A percentile compares a stretch with the other conserved stretches of the same genome.
Conservation (phyloP, 2,888 invertebrate genomes). For the Conus canariensis region DNA sequence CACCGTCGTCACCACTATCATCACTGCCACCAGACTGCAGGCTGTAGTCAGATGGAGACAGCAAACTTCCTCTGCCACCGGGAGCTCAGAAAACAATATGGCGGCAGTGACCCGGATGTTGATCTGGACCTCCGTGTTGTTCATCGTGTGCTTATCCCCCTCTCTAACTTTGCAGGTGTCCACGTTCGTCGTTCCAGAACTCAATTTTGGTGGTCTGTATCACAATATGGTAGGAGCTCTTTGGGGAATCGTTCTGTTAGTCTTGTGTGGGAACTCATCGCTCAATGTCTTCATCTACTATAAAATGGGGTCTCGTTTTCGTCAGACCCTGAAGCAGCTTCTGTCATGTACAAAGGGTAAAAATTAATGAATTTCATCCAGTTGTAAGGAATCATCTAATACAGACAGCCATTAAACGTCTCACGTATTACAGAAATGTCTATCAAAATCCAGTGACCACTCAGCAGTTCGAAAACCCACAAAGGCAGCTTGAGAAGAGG, state of each 20-base stretch:
- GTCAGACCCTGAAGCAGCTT: not conserved
- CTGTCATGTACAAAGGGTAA: too few relatives aligned
- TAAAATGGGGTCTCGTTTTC: conserved; percentile 11
- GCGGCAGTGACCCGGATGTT: conserved; percentile 5
- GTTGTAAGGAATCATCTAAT: too few relatives aligned
- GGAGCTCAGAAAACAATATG: not conserved
- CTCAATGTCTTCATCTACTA: conserved; percentile 27
- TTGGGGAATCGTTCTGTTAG: not conserved
- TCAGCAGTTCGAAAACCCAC: too few relatives aligned
- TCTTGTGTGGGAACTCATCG: not conserved
- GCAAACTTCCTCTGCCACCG: not conserved
- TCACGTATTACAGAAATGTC: too few relatives aligned
- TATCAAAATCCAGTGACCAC: too few relatives aligned
- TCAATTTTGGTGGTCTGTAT: not conserved
- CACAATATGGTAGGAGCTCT: not conserved
- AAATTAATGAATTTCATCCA: too few relatives aligned
- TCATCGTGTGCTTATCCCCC: not conserved
- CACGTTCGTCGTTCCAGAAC: conserved; percentile 9
- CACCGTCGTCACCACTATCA: conserved; percentile 14
- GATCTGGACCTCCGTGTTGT: conserved; percentile 11
- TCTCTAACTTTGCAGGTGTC: not conserved
- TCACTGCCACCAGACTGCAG: conserved; percentile 12
- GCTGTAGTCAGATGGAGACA: not conserved
- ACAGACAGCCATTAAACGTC: too few relatives aligned
- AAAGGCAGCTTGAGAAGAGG: too few relatives aligned